A percentile compares a stretch with the other conserved stretches of the same genome.
phyloP scores from a whole-genome alignment of 2,113 vertebrate species.

The Phocoena phocoena region DNA sequence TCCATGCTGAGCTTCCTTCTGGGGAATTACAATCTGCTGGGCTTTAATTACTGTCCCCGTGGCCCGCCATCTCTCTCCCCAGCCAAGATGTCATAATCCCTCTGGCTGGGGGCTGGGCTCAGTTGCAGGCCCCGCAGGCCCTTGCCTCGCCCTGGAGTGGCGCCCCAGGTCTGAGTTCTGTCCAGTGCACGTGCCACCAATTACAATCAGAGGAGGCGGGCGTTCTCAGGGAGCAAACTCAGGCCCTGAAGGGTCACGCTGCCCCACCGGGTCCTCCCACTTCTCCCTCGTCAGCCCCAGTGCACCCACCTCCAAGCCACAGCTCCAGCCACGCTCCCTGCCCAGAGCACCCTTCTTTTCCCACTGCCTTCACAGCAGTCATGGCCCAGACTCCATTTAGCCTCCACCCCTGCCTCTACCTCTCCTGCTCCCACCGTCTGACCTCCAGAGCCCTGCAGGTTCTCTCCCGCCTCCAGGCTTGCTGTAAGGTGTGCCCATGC shows the following conservation, averaged over 20 bases:
- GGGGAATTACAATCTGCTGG: conserved; percentile 42
- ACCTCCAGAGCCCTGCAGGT: background rate
- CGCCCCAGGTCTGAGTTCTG: background rate
- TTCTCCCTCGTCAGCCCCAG: too few relatives aligned
- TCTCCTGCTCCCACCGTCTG: background rate
- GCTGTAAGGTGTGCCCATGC: background rate
- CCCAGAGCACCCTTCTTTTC: background rate
- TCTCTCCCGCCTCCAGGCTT: background rate
- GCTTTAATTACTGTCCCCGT: conserved; percentile 40
- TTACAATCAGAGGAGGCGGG: background rate
- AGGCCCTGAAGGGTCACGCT: background rate
- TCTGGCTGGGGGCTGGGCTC: background rate
- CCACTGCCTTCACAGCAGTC: background rate
- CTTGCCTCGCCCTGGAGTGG: background rate
- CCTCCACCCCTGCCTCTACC: background rate
- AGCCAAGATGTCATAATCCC: background rate
- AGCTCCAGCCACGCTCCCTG: rapidly evolving
- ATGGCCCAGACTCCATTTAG: background rate
- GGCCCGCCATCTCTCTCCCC: background rate
- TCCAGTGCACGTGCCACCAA: too few relatives aligned
- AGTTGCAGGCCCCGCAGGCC: background rate
- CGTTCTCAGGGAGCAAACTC: background rate
- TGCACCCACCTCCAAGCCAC: too few relatives aligned
- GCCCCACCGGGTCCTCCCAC: background rate
- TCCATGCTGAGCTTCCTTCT: background rate